Percentiles rank a stretch among this genome's conserved stretches.
Evolutionary conservation across 2,888 invertebrate species (phyloP).

Genomic region (Chrysodeixis includens): DNA sequence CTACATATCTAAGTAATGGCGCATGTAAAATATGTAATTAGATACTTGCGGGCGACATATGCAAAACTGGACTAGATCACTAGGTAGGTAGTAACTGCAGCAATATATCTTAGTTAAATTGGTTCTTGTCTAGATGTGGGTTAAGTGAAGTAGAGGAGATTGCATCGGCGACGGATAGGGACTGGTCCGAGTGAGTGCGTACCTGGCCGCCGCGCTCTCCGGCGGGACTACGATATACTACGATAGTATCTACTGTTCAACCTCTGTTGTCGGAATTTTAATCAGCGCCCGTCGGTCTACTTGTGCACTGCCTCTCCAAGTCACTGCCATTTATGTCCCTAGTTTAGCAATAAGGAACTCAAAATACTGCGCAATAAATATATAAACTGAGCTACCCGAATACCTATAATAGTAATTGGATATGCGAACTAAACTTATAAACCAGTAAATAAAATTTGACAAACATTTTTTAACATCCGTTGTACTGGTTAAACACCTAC

Average conservation of each 20-base stretch:
- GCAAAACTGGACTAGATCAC: conserved; percentile 29
- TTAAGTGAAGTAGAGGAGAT: conserved; percentile 43
- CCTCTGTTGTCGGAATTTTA: conserved; percentile 65
- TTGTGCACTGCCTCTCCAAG: conserved; percentile 51
- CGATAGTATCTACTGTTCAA: conserved; percentile 41
- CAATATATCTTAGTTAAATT: conserved; percentile 31
- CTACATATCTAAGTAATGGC: no score
- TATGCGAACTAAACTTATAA: conserved; percentile 23
- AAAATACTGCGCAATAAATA: conserved; percentile 55
- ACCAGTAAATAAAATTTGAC: conserved; percentile 22
- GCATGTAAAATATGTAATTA: not conserved
- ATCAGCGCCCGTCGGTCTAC: conserved; percentile 59
- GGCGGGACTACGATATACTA: conserved; percentile 29
- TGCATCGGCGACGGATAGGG: conserved; percentile 27
- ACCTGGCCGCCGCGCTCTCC: conserved; percentile 7
- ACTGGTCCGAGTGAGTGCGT: conserved; percentile 39
- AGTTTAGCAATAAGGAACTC: conserved; percentile 72
- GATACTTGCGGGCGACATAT: not conserved
- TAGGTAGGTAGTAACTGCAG: conserved; percentile 13
- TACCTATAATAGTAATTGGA: conserved; percentile 27
- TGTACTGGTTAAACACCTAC: not conserved
- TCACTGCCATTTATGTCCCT: conserved; percentile 70
- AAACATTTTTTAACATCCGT: conserved; percentile 35
- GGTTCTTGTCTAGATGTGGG: conserved; percentile 36
- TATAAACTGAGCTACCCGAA: conserved; percentile 46